Percentiles rank a stretch among this genome's conserved stretches.
Conservation (phyloP, 2,113 vertebrate species). For the Gopherus evgoodei region DNA sequence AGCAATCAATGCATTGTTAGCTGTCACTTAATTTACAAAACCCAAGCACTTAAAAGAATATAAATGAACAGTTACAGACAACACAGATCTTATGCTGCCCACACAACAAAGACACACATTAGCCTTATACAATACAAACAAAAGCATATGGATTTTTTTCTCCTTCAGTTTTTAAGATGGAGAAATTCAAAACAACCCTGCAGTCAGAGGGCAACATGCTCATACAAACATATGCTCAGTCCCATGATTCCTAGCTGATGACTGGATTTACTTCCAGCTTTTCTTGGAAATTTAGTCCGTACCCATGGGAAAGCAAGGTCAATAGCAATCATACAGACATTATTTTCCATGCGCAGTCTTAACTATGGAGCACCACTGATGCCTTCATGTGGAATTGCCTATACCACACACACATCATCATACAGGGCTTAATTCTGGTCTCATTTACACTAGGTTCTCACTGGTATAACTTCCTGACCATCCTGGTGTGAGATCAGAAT, state of each 20-base stretch:
- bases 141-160: fast-evolving
- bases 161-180: fast-evolving
- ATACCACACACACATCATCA: background rate
- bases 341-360: background rate
- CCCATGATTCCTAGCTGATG: background rate
- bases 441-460: background rate
- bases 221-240: too few relatives aligned
- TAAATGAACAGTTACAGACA: background rate
- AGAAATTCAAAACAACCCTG: fast-evolving
- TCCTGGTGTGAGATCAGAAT: background rate
- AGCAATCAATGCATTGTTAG: conserved; percentile 14
- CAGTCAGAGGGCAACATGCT: background rate
- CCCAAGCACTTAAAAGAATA: background rate
- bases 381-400: fast-evolving
- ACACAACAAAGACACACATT: background rate
- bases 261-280: background rate
- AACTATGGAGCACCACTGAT: fast-evolving
- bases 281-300: background rate
- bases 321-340: background rate
- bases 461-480: background rate
- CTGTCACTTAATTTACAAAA: background rate
- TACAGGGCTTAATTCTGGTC: background rate
- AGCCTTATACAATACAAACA: background rate
- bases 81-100: background rate
- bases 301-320: background rate